Percentiles rank a stretch among this genome's conserved stretches.
Conservation (phyloP, 1,140 invertebrate species). For the Drosophila serrata region DNA sequence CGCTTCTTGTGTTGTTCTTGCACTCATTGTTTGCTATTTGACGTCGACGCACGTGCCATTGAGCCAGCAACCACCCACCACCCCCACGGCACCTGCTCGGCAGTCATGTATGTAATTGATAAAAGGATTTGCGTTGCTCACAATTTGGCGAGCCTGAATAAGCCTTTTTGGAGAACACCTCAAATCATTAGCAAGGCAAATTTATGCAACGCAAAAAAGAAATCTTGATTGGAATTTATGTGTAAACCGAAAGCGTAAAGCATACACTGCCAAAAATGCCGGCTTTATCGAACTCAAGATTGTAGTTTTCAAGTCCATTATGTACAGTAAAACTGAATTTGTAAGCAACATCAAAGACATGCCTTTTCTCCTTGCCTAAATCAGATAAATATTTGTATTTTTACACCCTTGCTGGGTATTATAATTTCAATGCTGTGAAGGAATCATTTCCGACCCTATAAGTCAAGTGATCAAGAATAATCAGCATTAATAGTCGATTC, state of each 20-base stretch:
- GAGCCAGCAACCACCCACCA: constrained; percentile 7
- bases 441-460: no score
- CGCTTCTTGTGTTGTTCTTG: constrained; percentile 46
- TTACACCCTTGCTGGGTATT: no score
- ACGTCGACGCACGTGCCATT: constrained; percentile 46
- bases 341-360: neutral
- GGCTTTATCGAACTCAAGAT: neutral
- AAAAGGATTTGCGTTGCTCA: constrained; percentile 46
- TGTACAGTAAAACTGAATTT: neutral
- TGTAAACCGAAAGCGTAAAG: constrained; percentile 16
- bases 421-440: no score
- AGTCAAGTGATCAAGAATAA: no score
- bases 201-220: constrained; percentile 14
- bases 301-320: neutral
- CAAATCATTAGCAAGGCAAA: constrained; percentile 34
- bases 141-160: constrained; percentile 22
- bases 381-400: neutral
- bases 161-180: constrained; percentile 18
- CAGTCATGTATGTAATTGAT: constrained; percentile 66
- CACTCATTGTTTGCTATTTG: constrained; percentile 23
- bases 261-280: neutral
- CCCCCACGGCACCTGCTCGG: neutral
- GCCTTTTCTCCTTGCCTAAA: neutral
- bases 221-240: constrained; percentile 33
- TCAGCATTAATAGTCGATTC: no score